Evolutionary conservation across 2,113 vertebrate genomes (phyloP), one percentile per base, ranked within the genome.

Genomic region (Ellobius talpinus): DNA sequence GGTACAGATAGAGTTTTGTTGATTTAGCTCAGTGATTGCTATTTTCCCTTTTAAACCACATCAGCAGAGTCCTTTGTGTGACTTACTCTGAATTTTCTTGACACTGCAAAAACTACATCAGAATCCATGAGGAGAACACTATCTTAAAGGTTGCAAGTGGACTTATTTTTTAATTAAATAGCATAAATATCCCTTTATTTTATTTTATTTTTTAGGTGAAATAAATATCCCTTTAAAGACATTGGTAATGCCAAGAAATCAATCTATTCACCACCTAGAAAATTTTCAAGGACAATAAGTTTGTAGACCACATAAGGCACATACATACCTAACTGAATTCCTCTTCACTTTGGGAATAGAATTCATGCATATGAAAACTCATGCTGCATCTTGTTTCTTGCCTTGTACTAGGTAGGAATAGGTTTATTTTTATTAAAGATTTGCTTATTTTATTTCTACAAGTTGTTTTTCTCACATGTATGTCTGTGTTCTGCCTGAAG

Each of bases 61-160:
- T 93, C 31, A 95, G 0, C 58, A 95, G 31, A 61, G 58, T 87
- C 90, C 78, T 92, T 31, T 91, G 78, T n/a, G 55, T 95, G 84
- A 94, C 84, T 96, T 95, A 92, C 13, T 96, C 36, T 95, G 82
- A 58, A 93, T 95, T 94, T 96, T 96, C 72, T 94, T 96, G 79
- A 72, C 52, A 89, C 21, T 77, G 52, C 21, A 96, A 88, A 94
- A 96, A 63, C 66, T 66, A 95, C 87, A 93, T 91, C 47, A 91
- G 74, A 97, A 94, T 94, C 96, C 91, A 89, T 96, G 50, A 94
- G 72, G 82, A 96, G 72, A 97, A 73, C 74, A 79, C 96, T 94
- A 39, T 97, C 96, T 96, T 73, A 61, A 77, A 73, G 89, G 87
- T 96, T 97, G 61, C 91, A 79, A 96, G 0, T 87, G 65, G 81